Base-by-base conservation (phyloP, 2,888 invertebrate genomes). In the Meiosimyza platycephala region DNA sequence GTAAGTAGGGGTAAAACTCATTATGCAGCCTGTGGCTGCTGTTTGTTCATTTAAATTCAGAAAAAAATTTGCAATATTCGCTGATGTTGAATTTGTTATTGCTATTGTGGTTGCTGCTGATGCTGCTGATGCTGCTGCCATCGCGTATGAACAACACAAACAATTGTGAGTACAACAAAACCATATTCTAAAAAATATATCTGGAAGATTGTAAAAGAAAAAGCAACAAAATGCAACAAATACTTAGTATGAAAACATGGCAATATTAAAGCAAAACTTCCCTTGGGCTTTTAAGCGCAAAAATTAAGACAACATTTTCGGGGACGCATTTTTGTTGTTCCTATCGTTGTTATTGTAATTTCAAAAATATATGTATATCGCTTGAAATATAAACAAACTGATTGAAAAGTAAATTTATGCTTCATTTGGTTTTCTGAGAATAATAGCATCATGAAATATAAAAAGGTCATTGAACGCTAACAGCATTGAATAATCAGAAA, bases 211-310 rank as follows among this genome's bases (percentile, higher is more conserved):
- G 50, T 9, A 64, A 60, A n/a, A 0, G 16, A 64, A n/a, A 64
- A 64, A 22, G 22, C 16, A 64, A 64, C 2, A 63, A 28, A 62
- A 51, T 11, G 4, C 11, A 64, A 18, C 40, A 47, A 48, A 57
- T 16, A 57, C 15, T 16, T 57, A 1, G 22, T 11, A 16, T 2
- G 47, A 70, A 62, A 62, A 70, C 70, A 70, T 70, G 69, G 63
- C 70, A 70, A 70, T 70, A 70, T 70, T 48, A 63, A n/a, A 18
- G 63, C 52, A 70, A 62, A 47, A 70, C 54, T 70, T 62, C 70
- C 63, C 54, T 9, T 47, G 16, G 54, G 70, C 63, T n/a, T 54
- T 33, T 40, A 22, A 70, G 48, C 62, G 62, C 62, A 33, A 52
- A 60, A 69, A 69, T 69, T 59, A 60, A 59, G 68, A 69, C 59